Conservation (phyloP, 2,888 invertebrate genomes). For the Venustoraphidia nigricollis region DNA sequence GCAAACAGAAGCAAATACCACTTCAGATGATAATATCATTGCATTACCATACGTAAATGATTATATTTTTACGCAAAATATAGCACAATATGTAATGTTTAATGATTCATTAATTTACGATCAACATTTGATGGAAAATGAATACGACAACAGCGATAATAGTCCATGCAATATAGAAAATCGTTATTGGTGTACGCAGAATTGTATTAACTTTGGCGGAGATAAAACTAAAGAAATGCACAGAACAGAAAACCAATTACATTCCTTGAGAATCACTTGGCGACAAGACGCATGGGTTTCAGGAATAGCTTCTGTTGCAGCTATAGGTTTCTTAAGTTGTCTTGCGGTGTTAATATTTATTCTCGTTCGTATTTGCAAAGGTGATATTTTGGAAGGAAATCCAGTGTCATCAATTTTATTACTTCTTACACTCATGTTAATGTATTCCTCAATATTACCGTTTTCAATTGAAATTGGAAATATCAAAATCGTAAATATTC, state of each 20-base stretch:
- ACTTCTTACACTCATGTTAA: conserved; percentile 29
- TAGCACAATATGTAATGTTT: neutral
- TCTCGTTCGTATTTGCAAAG: conserved; percentile 42
- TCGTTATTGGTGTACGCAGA: conserved; percentile 11
- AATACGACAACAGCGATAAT: conserved; percentile 3
- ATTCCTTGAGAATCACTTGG: conserved; percentile 13
- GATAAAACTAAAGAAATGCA: conserved; percentile 11
- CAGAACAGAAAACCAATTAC: conserved; percentile 7
- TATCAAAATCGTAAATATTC: conserved; percentile 24
- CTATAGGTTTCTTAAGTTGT: conserved; percentile 46
- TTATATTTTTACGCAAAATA: neutral
- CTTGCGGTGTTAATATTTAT: conserved; percentile 49
- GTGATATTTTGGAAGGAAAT: conserved; percentile 51
- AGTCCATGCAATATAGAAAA: conserved; percentile 6
- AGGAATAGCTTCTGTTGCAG: conserved; percentile 46
- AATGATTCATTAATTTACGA: neutral
- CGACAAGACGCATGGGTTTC: conserved; percentile 38
- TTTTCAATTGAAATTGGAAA: conserved; percentile 31
- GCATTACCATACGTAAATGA: neutral
- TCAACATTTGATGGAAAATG: conserved; percentile 1
- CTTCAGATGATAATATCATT: neutral
- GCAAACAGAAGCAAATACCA: neutral
- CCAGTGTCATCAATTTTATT: conserved; percentile 36
- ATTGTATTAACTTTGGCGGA: conserved; percentile 13
- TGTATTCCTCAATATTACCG: conserved; percentile 33